These are phyloP conservation scores for Centruroides vittatus DNA, from an alignment of 1,140 invertebrate species.

Conservation along the genomic window DNA sequence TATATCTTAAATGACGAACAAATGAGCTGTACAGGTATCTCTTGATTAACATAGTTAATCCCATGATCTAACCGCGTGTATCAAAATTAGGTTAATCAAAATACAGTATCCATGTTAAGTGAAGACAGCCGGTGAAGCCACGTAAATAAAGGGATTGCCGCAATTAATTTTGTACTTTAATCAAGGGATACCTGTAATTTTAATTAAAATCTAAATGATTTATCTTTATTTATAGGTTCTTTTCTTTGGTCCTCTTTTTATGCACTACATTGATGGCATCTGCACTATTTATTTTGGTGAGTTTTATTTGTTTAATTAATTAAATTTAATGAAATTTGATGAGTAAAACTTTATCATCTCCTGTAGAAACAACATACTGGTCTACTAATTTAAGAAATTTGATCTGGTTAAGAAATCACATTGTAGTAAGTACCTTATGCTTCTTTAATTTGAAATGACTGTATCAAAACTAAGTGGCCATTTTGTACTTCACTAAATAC, in stretches of 20 bases:
- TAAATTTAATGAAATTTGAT: background rate
- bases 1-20: too few species aligned
- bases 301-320: conserved; percentile 8
- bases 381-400: conserved; percentile 49
- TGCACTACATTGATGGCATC: conserved; percentile 31
- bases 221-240: conserved; percentile 35
- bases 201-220: too few species aligned
- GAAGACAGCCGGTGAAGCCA: too few species aligned
- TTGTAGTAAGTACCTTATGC: conserved; percentile 41
- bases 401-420: conserved; percentile 72
- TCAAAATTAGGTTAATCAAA: too few species aligned
- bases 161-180: too few species aligned
- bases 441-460: background rate
- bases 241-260: conserved; percentile 64
- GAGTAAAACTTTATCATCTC: background rate
- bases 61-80: too few species aligned
- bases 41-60: too few species aligned
- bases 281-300: conserved; percentile 14
- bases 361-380: conserved; percentile 60
- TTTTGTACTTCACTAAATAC: too few species aligned
- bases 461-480: background rate
- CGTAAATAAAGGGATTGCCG: too few species aligned
- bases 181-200: too few species aligned
- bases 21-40: too few species aligned
- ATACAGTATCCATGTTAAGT: too few species aligned